Percentiles rank a stretch among this genome's conserved stretches.
phyloP scores from a whole-genome alignment of 2,797 vertebrate genomes.

The Xenentodon cancila region DNA sequence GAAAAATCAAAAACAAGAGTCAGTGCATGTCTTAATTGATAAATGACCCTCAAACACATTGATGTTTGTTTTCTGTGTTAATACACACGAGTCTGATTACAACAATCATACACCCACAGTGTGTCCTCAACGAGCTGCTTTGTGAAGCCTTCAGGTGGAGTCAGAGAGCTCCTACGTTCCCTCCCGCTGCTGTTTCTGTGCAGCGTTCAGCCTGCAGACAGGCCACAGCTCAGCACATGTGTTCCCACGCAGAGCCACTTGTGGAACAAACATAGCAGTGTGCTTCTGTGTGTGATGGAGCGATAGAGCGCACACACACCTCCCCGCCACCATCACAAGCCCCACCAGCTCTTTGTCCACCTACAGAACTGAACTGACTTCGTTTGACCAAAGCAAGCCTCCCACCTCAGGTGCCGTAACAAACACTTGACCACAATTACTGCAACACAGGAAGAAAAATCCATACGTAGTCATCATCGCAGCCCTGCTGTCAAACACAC shows the following conservation, averaged over 20 bases:
- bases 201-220: conserved; percentile 56
- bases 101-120: conserved; percentile 44
- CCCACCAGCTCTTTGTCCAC: conserved; percentile 36
- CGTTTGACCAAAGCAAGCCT: conserved; percentile 54
- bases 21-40: conserved; percentile 12
- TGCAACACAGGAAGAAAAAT: conserved; percentile 45
- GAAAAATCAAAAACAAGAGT: conserved; percentile 3
- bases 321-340: conserved; percentile 7
- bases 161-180: conserved; percentile 52
- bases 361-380: conserved; percentile 62
- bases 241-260: conserved; percentile 66
- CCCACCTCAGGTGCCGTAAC: conserved; percentile 63
- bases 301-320: neutral
- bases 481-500: conserved; percentile 19
- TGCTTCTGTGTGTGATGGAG: conserved; percentile 16
- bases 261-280: conserved; percentile 44
- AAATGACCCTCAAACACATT: conserved; percentile 19
- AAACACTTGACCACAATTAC: conserved; percentile 70
- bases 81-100: conserved; percentile 40
- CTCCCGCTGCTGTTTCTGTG: conserved; percentile 13
- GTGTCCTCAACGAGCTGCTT: conserved; percentile 35
- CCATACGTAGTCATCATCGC: conserved; percentile 46
- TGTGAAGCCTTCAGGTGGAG: conserved; percentile 53
- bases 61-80: conserved; percentile 20
- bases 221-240: conserved; percentile 57